A percentile compares a stretch with the other conserved stretches of the same genome.
Conservation (phyloP, 2,113 vertebrate species). For the Clarias batrachus region DNA sequence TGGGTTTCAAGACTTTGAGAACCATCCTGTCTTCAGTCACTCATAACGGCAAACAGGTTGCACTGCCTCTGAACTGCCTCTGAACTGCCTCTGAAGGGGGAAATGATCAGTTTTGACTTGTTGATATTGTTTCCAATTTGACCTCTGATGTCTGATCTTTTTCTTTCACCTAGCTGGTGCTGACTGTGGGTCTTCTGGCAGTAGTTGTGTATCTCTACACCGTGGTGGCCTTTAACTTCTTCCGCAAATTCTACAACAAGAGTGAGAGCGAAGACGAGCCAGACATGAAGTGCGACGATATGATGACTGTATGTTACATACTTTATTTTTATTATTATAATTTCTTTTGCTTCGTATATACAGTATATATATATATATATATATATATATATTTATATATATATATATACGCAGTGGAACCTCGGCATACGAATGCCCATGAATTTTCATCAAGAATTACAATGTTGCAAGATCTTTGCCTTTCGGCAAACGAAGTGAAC, state of each 20-base stretch:
- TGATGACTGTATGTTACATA: slow-evolving; percentile 88
- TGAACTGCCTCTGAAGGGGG: slow-evolving; percentile 45
- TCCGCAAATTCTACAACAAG: slow-evolving; percentile 99
- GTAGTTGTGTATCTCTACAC: slow-evolving; percentile 98
- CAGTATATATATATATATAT: no score
- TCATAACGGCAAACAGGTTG: slow-evolving; percentile 97
- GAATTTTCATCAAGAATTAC: no score
- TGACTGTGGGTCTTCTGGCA: slow-evolving; percentile 92
- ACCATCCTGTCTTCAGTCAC: slow-evolving; percentile 98
- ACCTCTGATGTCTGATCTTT: not conserved
- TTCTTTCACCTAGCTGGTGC: slow-evolving; percentile 77
- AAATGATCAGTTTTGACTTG: slow-evolving; percentile 42
- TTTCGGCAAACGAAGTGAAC: no score
- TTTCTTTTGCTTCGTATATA: not conserved
- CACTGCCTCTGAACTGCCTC: slow-evolving; percentile 22
- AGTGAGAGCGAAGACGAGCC: slow-evolving; percentile 93
- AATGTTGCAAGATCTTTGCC: no score
- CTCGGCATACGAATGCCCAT: no score
- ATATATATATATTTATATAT: no score
- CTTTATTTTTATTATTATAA: not conserved
- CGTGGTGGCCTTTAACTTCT: slow-evolving; percentile 98
- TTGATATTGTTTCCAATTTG: not conserved
- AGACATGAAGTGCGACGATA: slow-evolving; percentile 98
- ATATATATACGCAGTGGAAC: no score
- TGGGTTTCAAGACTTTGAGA: slow-evolving; percentile 96